These are phyloP conservation scores for Drosophila tsacasi DNA, from an alignment of 1,140 invertebrate species.

Conservation along the genomic window DNA sequence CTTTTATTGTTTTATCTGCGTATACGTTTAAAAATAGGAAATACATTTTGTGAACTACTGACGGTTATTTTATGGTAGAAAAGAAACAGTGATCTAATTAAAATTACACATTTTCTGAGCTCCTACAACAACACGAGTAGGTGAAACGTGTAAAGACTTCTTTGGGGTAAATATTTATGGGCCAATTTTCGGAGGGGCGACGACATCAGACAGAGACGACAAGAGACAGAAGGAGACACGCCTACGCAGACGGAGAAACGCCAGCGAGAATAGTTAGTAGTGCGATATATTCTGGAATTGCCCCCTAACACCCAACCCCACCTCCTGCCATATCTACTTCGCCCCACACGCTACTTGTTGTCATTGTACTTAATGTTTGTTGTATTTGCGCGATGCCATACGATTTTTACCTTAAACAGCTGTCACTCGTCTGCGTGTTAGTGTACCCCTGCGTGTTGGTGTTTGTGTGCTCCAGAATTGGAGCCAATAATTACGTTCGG, in stretches of 20 bases:
- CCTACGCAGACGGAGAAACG: conserved; percentile 7
- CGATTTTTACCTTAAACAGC: conserved; percentile 75
- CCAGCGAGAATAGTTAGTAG: conserved; percentile 8
- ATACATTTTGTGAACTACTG: background rate
- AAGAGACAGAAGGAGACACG: conserved; percentile 16
- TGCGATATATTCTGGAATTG: conserved; percentile 2
- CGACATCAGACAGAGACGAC: conserved; percentile 8
- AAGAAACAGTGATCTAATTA: background rate
- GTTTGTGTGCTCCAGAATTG: conserved; percentile 57
- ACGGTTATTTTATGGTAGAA: background rate
- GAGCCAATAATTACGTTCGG: conserved; percentile 52
- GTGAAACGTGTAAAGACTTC: background rate
- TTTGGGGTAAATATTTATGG: conserved; percentile 1
- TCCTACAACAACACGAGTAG: background rate
- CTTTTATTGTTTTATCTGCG: too few relatives aligned
- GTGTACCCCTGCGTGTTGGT: conserved; percentile 11
- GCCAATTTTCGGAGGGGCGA: conserved; percentile 4
- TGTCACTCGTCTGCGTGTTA: conserved; percentile 60
- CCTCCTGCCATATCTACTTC: background rate
- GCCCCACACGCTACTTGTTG: conserved; percentile 58
- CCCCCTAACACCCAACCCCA: background rate
- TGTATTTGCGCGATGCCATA: conserved; percentile 35
- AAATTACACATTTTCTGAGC: background rate
- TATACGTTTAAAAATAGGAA: background rate
- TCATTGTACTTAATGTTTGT: conserved; percentile 52